Evolutionary conservation across 2,113 vertebrate species (phyloP), one percentile per base, ranked within the genome.

Genomic region (Verasper variegatus): DNA sequence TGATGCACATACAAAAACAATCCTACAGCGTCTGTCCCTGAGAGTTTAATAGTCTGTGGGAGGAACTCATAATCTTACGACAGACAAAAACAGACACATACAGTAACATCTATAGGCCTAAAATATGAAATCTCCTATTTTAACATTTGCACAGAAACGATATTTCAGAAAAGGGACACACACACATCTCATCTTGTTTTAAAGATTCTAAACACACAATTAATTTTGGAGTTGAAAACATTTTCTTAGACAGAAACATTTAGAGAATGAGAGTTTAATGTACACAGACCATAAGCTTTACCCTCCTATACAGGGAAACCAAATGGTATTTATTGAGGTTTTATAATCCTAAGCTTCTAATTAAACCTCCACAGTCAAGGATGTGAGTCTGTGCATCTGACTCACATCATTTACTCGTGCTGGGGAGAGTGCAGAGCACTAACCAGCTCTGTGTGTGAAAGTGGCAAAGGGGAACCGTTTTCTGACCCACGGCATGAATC

Each of bases 261-360:
- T n/a, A 40, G 27, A 18, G 15, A 63, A 74, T 69, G 15, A 59
- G 71, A 77, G 35, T 83, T 78, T 61, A 57, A 71, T 81, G 82
- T 68, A 85, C 24, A 62, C 5, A 13, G 27, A 54, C 58, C 76
- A 68, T 3, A 67, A 67, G 68, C 62, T 86, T 78, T 88, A 85
- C 90, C 86, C 81, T 70, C 27, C 49, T 55, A 61, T 45, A 40
- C 31, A 58, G 61, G 23, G 69, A 70, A 82, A 80, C 63, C 83
- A 67, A 80, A 82, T 20, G 40, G n/a, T 3, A 56, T 80, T 91
- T 87, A 68, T 78, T 64, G 40, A 68, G 47, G 71, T 45, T 73
- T 88, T 74, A 83, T 88, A 91, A 94, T 93, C 89, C 82, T 76
- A 74, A 51, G 66, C 17, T 82, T 84, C 66, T 84, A 93, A 94